phyloP scores from a whole-genome alignment of 2,113 vertebrate genomes.

The Eublepharis macularius region DNA sequence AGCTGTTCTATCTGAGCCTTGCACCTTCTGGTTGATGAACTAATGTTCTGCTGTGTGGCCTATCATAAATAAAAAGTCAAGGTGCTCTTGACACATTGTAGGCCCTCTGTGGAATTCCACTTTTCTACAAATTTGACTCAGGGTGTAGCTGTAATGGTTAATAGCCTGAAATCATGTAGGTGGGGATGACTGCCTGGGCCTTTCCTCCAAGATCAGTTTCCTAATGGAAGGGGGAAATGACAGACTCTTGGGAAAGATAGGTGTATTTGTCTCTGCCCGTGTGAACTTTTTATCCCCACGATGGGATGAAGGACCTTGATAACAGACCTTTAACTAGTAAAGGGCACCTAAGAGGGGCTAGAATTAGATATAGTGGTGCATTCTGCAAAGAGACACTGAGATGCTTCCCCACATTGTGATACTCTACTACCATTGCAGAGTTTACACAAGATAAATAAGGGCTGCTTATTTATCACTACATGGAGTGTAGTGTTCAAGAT shows the following conservation, averaged over 20 bases:
- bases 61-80: neutral
- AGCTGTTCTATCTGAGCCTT: constrained; percentile 25
- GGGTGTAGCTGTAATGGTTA: neutral
- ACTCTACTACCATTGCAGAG: neutral
- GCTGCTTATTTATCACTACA: neutral
- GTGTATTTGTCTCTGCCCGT: too few species aligned
- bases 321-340: neutral
- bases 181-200: neutral
- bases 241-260: too few species aligned
- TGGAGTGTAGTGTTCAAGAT: neutral
- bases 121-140: neutral
- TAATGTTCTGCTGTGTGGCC: neutral
- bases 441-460: neutral
- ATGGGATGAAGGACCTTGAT: too few species aligned
- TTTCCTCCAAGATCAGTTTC: neutral
- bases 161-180: neutral
- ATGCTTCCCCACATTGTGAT: neutral
- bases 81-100: neutral
- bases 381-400: neutral
- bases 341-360: neutral
- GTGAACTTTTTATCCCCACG: too few species aligned
- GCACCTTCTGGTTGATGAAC: constrained; percentile 17
- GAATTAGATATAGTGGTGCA: neutral
- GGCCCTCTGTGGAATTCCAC: too few species aligned
- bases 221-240: neutral